These are phyloP conservation scores for Xylophagus ater DNA, from an alignment of 2,888 invertebrate genomes.

Conservation along the genomic window DNA sequence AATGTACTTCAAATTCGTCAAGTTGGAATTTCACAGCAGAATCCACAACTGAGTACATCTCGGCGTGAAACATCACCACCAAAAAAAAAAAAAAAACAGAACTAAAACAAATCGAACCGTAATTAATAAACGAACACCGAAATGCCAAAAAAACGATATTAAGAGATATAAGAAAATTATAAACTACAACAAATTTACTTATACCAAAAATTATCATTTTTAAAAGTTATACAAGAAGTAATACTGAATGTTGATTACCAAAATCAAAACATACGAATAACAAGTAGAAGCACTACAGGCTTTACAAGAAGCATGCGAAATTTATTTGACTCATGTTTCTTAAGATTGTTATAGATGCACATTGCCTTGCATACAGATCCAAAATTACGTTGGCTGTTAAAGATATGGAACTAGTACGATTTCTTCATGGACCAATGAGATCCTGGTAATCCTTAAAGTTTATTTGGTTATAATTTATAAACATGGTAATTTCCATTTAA, in stretches of 20 bases:
- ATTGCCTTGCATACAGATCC: conserved; percentile 38
- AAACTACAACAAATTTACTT: conserved; percentile 16
- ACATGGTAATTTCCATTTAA: too few species aligned
- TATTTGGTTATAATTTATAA: too few species aligned
- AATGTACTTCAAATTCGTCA: neutral
- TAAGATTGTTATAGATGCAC: conserved; percentile 40
- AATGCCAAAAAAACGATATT: neutral
- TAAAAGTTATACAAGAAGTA: conserved; percentile 39
- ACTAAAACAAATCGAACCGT: neutral
- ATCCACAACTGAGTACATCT: neutral
- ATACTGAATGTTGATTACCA: conserved; percentile 22
- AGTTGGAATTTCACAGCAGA: neutral
- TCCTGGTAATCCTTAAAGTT: conserved; percentile 7
- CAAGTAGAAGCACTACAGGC: conserved; percentile 38
- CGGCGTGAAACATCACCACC: neutral
- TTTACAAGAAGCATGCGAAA: conserved; percentile 42
- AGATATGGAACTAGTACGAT: conserved; percentile 40
- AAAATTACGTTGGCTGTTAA: conserved; percentile 39
- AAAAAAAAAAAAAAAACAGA: neutral
- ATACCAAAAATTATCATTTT: conserved; percentile 40
- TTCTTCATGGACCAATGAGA: conserved; percentile 30
- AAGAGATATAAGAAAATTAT: conserved; percentile 2
- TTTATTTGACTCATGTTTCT: conserved; percentile 41
- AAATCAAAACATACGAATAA: conserved; percentile 24
- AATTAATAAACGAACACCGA: neutral